Percentiles rank a stretch among this genome's conserved stretches.
phyloP scores from a whole-genome alignment of 2,797 vertebrate species.

The Choloepus didactylus region DNA sequence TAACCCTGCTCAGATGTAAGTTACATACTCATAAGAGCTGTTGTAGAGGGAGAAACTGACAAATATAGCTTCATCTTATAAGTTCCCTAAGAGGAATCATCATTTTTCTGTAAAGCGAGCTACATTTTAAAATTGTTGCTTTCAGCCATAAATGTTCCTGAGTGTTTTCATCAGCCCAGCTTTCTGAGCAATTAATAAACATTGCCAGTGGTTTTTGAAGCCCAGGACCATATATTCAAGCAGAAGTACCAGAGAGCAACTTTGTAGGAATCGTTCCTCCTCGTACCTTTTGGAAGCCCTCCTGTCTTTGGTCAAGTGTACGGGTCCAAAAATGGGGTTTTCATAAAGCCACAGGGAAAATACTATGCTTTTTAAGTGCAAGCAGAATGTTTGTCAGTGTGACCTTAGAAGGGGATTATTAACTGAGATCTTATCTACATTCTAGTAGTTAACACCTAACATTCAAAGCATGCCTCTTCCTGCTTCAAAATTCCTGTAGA shows the following conservation, averaged over 20 bases:
- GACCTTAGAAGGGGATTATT: constrained; percentile 37
- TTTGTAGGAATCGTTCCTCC: constrained; percentile 14
- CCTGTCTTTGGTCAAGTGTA: neutral
- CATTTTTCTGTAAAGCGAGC: constrained; percentile 24
- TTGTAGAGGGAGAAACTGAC: constrained; percentile 24
- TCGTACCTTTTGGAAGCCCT: neutral
- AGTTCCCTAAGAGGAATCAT: constrained; percentile 29
- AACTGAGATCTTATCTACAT: constrained; percentile 25
- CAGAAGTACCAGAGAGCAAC: neutral
- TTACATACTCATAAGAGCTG: constrained; percentile 17
- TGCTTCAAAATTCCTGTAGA: constrained; percentile 51
- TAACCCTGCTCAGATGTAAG: constrained; percentile 44
- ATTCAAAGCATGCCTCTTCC: constrained; percentile 18
- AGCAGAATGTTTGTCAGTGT: constrained; percentile 12
- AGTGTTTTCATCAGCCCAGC: constrained; percentile 40
- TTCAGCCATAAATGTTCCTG: constrained; percentile 36
- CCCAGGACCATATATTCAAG: neutral
- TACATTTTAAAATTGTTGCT: constrained; percentile 24
- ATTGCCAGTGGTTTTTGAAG: constrained; percentile 19
- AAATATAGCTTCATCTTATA: constrained; percentile 55
- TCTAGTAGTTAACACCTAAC: neutral
- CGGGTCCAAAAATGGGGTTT: constrained; percentile 40
- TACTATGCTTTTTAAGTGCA: constrained; percentile 68
- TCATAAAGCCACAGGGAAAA: constrained; percentile 73
- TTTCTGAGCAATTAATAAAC: constrained; percentile 59